Evolutionary conservation across 2,888 invertebrate species (phyloP).

Genomic region (Mythimna impura): DNA sequence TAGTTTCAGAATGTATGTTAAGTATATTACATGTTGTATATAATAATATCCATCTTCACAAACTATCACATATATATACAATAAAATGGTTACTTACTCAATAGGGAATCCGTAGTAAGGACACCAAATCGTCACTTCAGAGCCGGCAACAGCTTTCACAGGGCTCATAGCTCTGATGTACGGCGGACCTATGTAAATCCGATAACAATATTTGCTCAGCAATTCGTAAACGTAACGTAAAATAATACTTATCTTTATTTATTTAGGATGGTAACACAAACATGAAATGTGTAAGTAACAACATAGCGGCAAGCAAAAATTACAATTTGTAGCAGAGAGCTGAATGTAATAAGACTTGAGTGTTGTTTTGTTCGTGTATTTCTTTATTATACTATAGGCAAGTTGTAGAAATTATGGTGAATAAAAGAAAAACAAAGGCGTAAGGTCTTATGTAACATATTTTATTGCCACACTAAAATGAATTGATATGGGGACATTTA

Average conservation of each 20-base stretch:
- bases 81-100: conserved; percentile 78
- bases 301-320: conserved; percentile 52
- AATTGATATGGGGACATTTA: conserved; percentile 50
- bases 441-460: conserved; percentile 27
- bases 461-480: conserved; percentile 40
- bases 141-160: conserved; percentile 95
- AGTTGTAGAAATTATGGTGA: conserved; percentile 31
- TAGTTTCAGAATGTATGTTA: too few species aligned
- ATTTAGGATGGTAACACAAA: conserved; percentile 64
- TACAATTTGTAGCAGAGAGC: conserved; percentile 50
- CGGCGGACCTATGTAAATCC: conserved; percentile 91
- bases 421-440: conserved; percentile 34
- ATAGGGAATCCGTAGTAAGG: conserved; percentile 97
- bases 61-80: too few species aligned
- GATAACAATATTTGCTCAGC: conserved; percentile 60
- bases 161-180: conserved; percentile 94
- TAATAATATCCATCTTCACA: too few species aligned
- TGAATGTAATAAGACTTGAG: conserved; percentile 50
- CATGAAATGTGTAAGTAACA: conserved; percentile 48
- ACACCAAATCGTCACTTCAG: conserved; percentile 94
- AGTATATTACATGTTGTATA: too few species aligned
- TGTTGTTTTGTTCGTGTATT: conserved; percentile 43
- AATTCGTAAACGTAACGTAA: conserved; percentile 48
- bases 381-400: conserved; percentile 32
- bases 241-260: conserved; percentile 66